Base-by-base conservation (phyloP, 2,797 vertebrate genomes). In the Margarornis squamiger region DNA sequence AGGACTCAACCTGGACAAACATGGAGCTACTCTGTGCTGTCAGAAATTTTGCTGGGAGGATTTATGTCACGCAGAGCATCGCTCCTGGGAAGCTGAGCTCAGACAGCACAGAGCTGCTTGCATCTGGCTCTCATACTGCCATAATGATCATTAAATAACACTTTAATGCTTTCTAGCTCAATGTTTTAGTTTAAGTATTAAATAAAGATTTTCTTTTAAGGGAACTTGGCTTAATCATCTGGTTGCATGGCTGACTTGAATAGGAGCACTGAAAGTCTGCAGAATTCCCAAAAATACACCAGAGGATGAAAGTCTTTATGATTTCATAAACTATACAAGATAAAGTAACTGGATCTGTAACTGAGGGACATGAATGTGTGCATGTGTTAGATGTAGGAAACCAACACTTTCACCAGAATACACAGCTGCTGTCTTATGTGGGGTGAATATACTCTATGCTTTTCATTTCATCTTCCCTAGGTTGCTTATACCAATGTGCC, bases 151-250 rank as follows among this genome's bases (percentile, higher is more conserved):
- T 88, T 81, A 88, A 94, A 73, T 59, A 81, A 32, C 51, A 71
- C 41, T 81, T 83, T 10, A 66, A 36, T 39, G 32, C 9, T 81
- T 86, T 51, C 57, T 59, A 96, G 41, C 38, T 79, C 72, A 73
- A 0, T 46, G n/a, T 4, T 88, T 93, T 88, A 57, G n/a, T 92
- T 92, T 45, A 76, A 86, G 58, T 71, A 61, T 86, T 79, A 86
- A 88, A 90, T 49, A 88, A 88, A 90, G 58, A 4, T 76, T 88
- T 92, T 93, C 30, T 55, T 84, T 49, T 39, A 88, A 79, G 61
- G n/a, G 14, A 78, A 63, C 86, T 79, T 38, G 79, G 88, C 49
- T 94, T 76, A 79, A 82, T 91, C 58, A 61, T 84, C 49, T 86
- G 54, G 16, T 52, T 88, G 52, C 8, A 2, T 65, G 79, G 67